Evolutionary conservation across 2,888 invertebrate species (phyloP), one percentile per base, ranked within the genome.

Genomic region (Drosophila bunnanda): DNA sequence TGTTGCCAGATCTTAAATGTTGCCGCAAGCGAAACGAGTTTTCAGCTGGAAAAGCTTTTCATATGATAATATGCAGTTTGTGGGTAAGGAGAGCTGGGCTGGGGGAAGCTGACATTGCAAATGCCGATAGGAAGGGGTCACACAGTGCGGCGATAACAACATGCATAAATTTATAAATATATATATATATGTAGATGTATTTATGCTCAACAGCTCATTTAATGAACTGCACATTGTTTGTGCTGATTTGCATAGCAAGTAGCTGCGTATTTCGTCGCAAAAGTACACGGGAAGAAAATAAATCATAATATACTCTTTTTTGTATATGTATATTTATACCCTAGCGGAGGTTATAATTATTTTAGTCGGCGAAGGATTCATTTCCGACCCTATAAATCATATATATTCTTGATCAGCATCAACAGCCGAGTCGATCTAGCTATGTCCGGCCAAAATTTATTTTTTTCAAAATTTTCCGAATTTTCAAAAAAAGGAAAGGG

Each of bases 161-260:
- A 76, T 75, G 77, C 72, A 80, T 80, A 65, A 67, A 76, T 81
- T 78, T 73, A 70, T 75, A 46, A 28, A 50, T 50, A 50, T 13
- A 32, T 20, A 50, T 15, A 55, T 28, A 5, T 20, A 20, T 17
- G 17, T 41, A 17, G 15, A 25, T 8, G 44, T 25, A 66, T 72
- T 72, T 72, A 72, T 72, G 72, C 72, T 72, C 65, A 65, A 57
- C 72, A 72, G 65, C 46, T 58, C 74, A 77, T 75, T 76, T 84
- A 82, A 85, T 87, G 80, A 87, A 82, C 76, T 87, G 83, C 71
- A 82, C 79, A 77, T 78, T 81, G 83, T 79, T 62, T 70, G 50
- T 59, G 50, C 56, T 62, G 54, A 41, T 77, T 69, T 76, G 71
- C 77, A 79, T 79, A 71, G 50, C 67, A 60, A 28, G 62, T 64